phyloP scores from a whole-genome alignment of 2,797 vertebrate species.

The Lacerta bilineata region DNA sequence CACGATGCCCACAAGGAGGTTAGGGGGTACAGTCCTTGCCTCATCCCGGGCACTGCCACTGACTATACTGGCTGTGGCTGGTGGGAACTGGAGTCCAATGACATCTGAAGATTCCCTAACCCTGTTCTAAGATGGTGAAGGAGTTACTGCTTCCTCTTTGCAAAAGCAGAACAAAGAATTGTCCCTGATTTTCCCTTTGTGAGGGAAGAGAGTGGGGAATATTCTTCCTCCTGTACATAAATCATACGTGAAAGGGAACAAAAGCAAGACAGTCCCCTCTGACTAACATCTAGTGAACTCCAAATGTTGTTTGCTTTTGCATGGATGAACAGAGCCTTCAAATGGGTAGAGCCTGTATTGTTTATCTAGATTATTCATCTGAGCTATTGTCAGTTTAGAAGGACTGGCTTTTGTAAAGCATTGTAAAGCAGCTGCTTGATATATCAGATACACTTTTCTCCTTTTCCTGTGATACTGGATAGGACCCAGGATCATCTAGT shows the following conservation, averaged over 20 bases:
- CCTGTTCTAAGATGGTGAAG: not conserved
- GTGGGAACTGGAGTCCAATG: not conserved
- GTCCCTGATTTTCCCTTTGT: not conserved
- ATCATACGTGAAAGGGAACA: not conserved
- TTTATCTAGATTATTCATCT: conserved; percentile 2
- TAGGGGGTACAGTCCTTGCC: too few relatives aligned
- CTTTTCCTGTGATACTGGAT: too few relatives aligned
- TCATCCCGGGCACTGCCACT: too few relatives aligned
- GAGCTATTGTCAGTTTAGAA: not conserved
- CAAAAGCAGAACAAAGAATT: not conserved
- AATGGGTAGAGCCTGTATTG: not conserved
- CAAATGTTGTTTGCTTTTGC: conserved; percentile 8
- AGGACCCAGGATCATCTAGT: too few relatives aligned
- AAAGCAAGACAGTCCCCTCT: not conserved
- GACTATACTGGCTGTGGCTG: not conserved
- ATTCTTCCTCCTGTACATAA: not conserved
- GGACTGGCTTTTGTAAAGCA: not conserved
- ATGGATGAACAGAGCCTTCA: not conserved
- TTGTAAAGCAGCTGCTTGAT: not conserved
- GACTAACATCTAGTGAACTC: not conserved
- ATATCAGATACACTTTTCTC: not conserved
- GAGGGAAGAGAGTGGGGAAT: not conserved
- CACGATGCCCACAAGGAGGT: too few relatives aligned
- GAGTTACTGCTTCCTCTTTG: not conserved
- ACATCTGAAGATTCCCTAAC: too few relatives aligned